Evolutionary conservation across 2,797 vertebrate genomes (phyloP), one percentile per base, ranked within the genome.

Genomic region (Paguma larvata): DNA sequence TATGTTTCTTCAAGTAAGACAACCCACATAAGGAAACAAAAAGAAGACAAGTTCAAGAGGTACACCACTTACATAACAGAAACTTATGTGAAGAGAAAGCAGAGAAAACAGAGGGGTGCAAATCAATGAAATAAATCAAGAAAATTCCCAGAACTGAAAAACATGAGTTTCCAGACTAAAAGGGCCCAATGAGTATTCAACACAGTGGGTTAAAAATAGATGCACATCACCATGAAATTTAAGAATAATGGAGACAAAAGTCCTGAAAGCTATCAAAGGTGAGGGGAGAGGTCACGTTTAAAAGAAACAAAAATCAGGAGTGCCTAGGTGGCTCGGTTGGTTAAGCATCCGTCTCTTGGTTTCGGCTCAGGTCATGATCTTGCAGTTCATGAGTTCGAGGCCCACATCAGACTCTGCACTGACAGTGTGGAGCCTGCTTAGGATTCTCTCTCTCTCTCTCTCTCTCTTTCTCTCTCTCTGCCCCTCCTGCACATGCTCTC

Each of bases 1-100:
- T 85, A 86, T n/a, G 53, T 80, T 87, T 90, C 65, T 94, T 34
- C 85, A 92, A 96, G 78, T 68, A 93, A 63, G 51, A 48, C 51
- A 89, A 86, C 30, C 15, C 11, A 87, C 32, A 89, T 25, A 90
- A 92, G 72, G 38, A 90, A 72, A 68, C 12, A 65, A n/a, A 8
- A 83, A 51, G 72, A 77, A 67, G 56, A 77, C 12, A 91, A 85
- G 62, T 48, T 32, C 73, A 88, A 38, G 46, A 92, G n/a, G n/a
- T 41, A 92, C 1, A 72, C 0, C 30, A 85, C 46, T 9, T 25
- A 86, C 4, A 65, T n/a, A 79, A 89, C 0, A 82, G 46, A 96
- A 85, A 21, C 53, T 80, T 77, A 88, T 11, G 78, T n/a, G 13
- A 77, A 91, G 30, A 95, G 21, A 77, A n/a, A 91, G 86, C 0